Evolutionary conservation across 2,888 invertebrate genomes (phyloP).

Genomic region (Dorcus parallelipipedus): DNA sequence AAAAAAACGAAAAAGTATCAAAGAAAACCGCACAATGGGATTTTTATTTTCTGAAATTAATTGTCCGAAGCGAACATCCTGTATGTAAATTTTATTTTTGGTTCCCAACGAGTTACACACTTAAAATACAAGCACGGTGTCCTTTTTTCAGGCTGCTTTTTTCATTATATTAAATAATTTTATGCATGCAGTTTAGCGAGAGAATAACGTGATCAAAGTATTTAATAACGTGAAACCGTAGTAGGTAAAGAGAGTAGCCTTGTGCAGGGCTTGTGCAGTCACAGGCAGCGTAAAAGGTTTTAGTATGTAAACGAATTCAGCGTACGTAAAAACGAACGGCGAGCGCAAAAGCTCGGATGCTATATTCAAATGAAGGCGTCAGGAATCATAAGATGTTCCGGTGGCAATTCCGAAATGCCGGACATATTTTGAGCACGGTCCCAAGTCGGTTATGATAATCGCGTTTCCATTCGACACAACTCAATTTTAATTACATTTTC

Average conservation of each 20-base stretch:
- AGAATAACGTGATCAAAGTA: background rate
- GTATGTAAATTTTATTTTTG: no score
- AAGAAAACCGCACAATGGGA: no score
- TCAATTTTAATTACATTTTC: slow-evolving; percentile 55
- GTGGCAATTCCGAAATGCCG: slow-evolving; percentile 37
- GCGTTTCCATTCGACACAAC: slow-evolving; percentile 49
- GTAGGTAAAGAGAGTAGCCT: background rate
- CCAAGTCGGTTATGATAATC: slow-evolving; percentile 44
- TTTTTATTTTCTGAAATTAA: no score
- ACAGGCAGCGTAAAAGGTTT: slow-evolving; percentile 20
- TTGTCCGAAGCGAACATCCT: no score
- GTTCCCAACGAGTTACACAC: no score
- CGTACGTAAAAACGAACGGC: slow-evolving; percentile 43
- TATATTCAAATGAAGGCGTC: slow-evolving; percentile 45
- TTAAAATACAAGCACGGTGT: no score
- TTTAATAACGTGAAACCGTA: slow-evolving; percentile 5
- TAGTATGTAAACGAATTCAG: slow-evolving; percentile 47
- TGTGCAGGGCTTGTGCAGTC: no score
- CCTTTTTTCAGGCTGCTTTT: no score
- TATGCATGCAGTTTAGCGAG: slow-evolving; percentile 1
- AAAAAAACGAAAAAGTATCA: no score
- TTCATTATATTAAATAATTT: background rate
- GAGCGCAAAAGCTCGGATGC: background rate
- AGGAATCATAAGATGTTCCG: slow-evolving; percentile 44
- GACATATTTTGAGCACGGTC: slow-evolving; percentile 20